A percentile compares a stretch with the other conserved stretches of the same genome.
Evolutionary conservation across 1,140 invertebrate species (phyloP).

Genomic region (Drosophila navojoa): DNA sequence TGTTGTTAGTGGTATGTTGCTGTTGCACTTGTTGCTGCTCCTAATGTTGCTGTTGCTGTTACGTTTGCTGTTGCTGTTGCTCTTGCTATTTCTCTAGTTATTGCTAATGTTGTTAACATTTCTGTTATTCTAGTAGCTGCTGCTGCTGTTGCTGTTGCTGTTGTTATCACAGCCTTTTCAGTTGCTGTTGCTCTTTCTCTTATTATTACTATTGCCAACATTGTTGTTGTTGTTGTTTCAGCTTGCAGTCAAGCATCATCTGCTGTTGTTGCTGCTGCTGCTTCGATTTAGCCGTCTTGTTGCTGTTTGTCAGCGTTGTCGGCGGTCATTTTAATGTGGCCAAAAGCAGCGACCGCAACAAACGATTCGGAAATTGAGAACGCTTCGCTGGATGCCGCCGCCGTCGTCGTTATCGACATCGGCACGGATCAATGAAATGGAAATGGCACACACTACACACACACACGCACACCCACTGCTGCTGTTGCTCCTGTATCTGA

Average conservation of each 20-base stretch:
- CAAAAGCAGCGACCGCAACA: constrained; percentile 75
- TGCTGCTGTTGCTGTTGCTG: too few species aligned
- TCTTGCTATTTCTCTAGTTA: too few species aligned
- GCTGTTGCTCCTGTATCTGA: constrained; percentile 25
- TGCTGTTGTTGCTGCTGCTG: background rate
- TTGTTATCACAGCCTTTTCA: too few species aligned
- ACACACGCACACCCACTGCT: constrained; percentile 15
- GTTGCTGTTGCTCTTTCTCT: too few species aligned
- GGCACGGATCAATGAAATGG: constrained; percentile 83
- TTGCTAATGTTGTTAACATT: too few species aligned
- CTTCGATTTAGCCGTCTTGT: background rate
- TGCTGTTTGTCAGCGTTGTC: constrained; percentile 34
- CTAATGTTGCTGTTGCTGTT: too few species aligned
- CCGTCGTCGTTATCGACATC: constrained; percentile 44
- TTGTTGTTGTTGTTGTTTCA: constrained; percentile 4
- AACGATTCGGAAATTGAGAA: constrained; percentile 79
- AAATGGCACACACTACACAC: constrained; percentile 53
- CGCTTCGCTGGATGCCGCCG: constrained; percentile 69
- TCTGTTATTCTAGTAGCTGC: too few species aligned
- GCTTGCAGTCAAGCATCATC: background rate
- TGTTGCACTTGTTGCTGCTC: too few species aligned
- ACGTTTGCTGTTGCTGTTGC: too few species aligned
- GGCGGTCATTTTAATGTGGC: constrained; percentile 83
- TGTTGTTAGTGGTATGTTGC: too few species aligned
- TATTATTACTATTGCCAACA: too few species aligned